phyloP scores from a whole-genome alignment of 2,797 vertebrate species.

The Crocodylus rhombifer region DNA sequence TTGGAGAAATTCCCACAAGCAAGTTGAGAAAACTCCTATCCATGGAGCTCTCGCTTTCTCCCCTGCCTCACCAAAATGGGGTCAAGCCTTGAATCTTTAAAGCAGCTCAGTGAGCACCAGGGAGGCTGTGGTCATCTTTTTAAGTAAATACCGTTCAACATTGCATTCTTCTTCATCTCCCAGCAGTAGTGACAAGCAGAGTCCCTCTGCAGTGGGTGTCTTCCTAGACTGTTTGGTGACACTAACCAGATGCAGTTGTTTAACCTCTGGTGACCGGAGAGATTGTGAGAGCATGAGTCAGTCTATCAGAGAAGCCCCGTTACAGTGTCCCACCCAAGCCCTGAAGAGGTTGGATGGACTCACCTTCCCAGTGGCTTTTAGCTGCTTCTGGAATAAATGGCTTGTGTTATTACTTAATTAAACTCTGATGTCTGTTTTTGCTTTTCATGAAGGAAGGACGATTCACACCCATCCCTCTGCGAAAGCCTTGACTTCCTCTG shows the following conservation, averaged over 20 bases:
- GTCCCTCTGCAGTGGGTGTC: not conserved
- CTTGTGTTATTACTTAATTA: not conserved
- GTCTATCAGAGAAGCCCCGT: too few species aligned
- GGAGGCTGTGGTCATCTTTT: not conserved
- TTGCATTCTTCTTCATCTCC: not conserved
- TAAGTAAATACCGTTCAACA: not conserved
- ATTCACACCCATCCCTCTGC: not conserved
- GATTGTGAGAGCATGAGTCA: too few species aligned
- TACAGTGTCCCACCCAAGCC: too few species aligned
- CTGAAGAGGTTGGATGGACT: too few species aligned
- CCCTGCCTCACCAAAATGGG: not conserved
- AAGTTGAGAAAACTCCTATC: not conserved
- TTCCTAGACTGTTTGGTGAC: not conserved
- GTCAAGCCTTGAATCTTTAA: not conserved
- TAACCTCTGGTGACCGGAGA: not conserved
- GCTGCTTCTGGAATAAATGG: not conserved
- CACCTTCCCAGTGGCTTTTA: too few species aligned
- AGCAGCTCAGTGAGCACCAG: not conserved
- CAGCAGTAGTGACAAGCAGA: not conserved
- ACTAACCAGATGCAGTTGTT: not conserved
- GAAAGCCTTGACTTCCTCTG: accelerated
- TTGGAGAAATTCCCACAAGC: not conserved
- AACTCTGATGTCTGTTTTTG: not conserved
- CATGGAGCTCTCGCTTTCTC: not conserved
- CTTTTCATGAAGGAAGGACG: not conserved